Percentiles rank a stretch among this genome's conserved stretches.
phyloP scores from a whole-genome alignment of 2,113 vertebrate genomes.

The Tympanuchus pallidicinctus region DNA sequence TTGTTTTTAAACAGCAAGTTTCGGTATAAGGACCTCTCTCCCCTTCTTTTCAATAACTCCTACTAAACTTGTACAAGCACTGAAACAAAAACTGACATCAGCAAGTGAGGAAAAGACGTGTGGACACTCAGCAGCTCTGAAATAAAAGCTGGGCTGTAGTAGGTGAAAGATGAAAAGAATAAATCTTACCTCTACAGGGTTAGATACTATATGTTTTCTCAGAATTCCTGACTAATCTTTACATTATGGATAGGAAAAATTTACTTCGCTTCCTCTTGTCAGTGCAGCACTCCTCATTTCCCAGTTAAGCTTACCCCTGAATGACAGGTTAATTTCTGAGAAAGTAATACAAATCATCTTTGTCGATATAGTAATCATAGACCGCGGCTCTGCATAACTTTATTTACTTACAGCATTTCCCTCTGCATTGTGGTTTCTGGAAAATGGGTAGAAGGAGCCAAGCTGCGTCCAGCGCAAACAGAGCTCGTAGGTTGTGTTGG shows the following conservation, averaged over 20 bases:
- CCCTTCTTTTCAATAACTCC: not conserved
- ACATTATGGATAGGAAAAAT: not conserved
- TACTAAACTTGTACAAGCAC: not conserved
- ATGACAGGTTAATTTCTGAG: not conserved
- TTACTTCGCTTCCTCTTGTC: not conserved
- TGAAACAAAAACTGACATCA: not conserved
- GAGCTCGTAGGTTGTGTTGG: conserved; percentile 82
- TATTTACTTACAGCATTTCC: conserved; percentile 74
- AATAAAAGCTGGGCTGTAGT: not conserved
- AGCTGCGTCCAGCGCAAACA: conserved; percentile 91
- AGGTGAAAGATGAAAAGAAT: not conserved
- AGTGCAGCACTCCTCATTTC: not conserved
- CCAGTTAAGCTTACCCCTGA: not conserved
- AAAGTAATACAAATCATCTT: not conserved
- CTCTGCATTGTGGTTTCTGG: conserved; percentile 88
- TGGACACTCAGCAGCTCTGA: not conserved
- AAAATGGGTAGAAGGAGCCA: conserved; percentile 91
- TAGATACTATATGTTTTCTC: not conserved
- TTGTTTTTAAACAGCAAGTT: not conserved
- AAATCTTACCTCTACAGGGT: not conserved
- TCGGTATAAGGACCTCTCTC: not conserved
- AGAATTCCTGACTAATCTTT: not conserved
- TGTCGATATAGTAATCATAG: not conserved
- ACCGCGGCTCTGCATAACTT: not conserved
- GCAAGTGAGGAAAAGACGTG: not conserved